Evolutionary conservation across 1,140 invertebrate genomes (phyloP).

Genomic region (Anoplolepis gracilipes): DNA sequence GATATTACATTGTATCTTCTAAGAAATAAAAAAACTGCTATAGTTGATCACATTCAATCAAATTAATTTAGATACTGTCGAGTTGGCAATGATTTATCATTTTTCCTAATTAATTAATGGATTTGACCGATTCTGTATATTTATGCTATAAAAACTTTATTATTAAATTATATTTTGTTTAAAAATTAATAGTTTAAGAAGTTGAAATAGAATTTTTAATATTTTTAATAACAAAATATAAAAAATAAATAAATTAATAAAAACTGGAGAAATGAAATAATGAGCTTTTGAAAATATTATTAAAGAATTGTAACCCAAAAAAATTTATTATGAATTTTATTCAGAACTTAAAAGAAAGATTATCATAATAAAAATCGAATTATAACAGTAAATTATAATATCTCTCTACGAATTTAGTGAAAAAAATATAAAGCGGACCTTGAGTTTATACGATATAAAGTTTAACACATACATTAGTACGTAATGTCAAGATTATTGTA

Average conservation of each 20-base stretch:
- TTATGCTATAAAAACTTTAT: background rate
- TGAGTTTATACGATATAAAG: background rate
- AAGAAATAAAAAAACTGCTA: background rate
- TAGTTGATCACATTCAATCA: background rate
- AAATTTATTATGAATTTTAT: background rate
- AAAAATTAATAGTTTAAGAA: background rate
- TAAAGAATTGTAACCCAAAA: background rate
- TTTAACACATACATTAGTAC: background rate
- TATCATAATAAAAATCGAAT: background rate
- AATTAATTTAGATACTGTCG: background rate
- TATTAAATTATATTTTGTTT: background rate
- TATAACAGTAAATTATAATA: background rate
- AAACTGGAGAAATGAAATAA: background rate
- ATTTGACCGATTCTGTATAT: background rate
- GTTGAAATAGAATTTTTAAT: background rate
- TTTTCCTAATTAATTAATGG: constrained; percentile 2
- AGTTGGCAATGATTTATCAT: background rate
- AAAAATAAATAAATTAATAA: background rate
- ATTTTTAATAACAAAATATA: background rate
- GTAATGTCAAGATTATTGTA: background rate
- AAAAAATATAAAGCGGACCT: background rate
- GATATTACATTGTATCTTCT: background rate
- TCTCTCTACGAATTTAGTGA: background rate
- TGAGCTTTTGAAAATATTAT: background rate
- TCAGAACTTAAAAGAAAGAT: background rate